Percentiles rank a stretch among this genome's conserved stretches.
phyloP scores from a whole-genome alignment of 2,113 vertebrate genomes.

The Potamarius usumacintae region DNA sequence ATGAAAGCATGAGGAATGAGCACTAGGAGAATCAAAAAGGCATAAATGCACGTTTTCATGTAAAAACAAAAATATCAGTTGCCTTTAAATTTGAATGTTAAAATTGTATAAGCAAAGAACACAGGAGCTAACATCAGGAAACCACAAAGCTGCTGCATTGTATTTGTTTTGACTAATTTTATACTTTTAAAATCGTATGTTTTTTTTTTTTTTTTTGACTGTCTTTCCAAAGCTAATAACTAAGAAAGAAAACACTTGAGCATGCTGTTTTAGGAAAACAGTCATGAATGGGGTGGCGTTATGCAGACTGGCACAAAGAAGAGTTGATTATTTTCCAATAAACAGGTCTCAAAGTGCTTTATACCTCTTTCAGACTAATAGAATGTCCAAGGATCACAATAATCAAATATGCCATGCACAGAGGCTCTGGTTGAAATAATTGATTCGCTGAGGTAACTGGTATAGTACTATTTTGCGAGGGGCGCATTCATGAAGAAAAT shows the following conservation, averaged over 20 bases:
- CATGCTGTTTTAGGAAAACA: background rate
- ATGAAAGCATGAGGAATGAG: background rate
- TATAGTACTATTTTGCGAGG: too few relatives aligned
- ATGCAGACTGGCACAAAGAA: background rate
- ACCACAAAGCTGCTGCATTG: background rate
- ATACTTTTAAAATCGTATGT: background rate
- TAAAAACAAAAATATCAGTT: background rate
- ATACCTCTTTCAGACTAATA: background rate
- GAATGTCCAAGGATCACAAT: background rate
- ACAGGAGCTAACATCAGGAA: background rate
- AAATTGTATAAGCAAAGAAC: background rate
- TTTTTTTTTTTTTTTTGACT: background rate
- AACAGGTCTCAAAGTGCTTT: background rate
- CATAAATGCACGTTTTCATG: background rate
- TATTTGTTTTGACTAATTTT: background rate
- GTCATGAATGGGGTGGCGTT: background rate
- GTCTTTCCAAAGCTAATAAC: background rate
- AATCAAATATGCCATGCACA: too few relatives aligned
- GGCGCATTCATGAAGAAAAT: too few relatives aligned
- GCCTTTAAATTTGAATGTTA: background rate
- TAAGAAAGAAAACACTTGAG: background rate
- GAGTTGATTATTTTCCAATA: background rate
- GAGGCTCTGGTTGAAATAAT: too few relatives aligned
- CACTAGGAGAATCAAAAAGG: background rate
- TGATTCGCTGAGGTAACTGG: too few relatives aligned